A percentile compares a stretch with the other conserved stretches of the same genome.
Conservation (phyloP, 2,113 vertebrate genomes). For the Perccottus glenii region DNA sequence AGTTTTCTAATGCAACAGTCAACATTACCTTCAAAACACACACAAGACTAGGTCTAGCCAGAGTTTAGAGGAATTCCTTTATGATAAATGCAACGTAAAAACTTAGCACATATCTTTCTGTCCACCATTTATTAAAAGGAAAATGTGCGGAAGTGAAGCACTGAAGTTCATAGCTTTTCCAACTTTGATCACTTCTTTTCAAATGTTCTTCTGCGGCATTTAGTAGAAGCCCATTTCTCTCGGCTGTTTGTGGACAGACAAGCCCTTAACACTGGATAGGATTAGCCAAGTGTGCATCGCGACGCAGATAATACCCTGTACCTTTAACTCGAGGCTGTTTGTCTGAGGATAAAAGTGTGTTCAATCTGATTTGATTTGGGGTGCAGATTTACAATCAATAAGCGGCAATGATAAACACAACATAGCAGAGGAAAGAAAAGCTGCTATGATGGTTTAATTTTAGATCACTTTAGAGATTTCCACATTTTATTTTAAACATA, state of each 20-base stretch:
- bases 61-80: too few relatives aligned
- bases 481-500: conserved; percentile 8
- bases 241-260: not conserved
- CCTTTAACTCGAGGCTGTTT: conserved; percentile 26
- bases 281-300: conserved; percentile 18
- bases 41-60: too few relatives aligned
- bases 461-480: conserved; percentile 3
- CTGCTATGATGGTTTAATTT: conserved; percentile 3
- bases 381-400: conserved; percentile 36
- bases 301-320: conserved; percentile 15
- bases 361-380: conserved; percentile 40
- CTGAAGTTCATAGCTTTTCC: not conserved
- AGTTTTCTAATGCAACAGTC: not conserved
- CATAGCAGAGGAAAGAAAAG: conserved; percentile 2
- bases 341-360: conserved; percentile 15
- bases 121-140: too few relatives aligned
- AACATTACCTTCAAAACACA: too few relatives aligned
- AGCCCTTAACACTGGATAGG: conserved; percentile 4
- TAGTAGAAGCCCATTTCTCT: not conserved
- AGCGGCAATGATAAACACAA: conserved; percentile 15
- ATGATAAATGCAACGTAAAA: too few relatives aligned
- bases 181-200: not conserved
- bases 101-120: too few relatives aligned
- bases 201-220: not conserved
- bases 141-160: too few relatives aligned